Evolutionary conservation across 2,797 vertebrate species (phyloP).

Genomic region (Tadarida brasiliensis): DNA sequence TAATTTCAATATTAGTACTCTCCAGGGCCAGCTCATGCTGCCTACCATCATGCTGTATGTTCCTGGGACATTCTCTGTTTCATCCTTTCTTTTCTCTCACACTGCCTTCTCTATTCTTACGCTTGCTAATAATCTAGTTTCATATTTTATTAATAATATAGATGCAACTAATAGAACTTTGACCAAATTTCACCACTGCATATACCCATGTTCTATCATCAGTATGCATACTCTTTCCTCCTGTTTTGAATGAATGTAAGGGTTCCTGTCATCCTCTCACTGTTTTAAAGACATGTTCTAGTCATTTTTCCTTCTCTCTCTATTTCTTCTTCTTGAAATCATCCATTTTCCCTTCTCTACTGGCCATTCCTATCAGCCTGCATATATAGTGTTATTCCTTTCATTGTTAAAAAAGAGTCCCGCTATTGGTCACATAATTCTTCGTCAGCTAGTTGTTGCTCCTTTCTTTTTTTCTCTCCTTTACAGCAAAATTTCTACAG

Average conservation of each 20-base stretch:
- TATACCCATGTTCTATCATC: rapidly evolving
- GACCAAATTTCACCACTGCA: background rate
- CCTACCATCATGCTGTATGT: background rate
- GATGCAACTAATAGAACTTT: background rate
- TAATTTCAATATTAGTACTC: background rate
- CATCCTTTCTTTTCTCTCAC: background rate
- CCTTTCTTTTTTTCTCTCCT: background rate
- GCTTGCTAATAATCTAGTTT: background rate
- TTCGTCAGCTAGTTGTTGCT: background rate
- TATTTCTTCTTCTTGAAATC: background rate
- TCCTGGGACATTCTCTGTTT: background rate
- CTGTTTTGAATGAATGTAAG: background rate
- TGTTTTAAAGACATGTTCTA: background rate
- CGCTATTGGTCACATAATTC: background rate
- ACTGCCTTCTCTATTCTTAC: background rate
- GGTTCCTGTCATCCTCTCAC: background rate
- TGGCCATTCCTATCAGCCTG: background rate
- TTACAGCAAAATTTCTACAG: background rate
- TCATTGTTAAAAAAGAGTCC: background rate
- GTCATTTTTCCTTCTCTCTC: background rate
- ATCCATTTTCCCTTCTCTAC: background rate
- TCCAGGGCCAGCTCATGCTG: background rate
- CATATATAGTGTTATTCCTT: background rate
- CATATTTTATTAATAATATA: background rate
- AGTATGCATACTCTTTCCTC: background rate